Evolutionary conservation across 2,797 vertebrate species (phyloP), one percentile per base, ranked within the genome.

Genomic region (Balearica regulorum): DNA sequence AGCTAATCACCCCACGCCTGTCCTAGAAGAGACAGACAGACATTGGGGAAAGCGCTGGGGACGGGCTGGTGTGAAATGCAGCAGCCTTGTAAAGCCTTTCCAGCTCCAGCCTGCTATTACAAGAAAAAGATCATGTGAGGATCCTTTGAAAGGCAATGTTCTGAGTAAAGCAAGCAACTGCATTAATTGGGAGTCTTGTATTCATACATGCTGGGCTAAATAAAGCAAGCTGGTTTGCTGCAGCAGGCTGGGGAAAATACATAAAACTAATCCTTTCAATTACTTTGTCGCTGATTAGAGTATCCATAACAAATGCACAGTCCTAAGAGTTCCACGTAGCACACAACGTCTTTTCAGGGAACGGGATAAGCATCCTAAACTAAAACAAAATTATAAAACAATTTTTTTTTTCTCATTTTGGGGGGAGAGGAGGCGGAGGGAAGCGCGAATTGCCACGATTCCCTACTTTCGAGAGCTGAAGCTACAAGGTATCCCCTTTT

Each of bases 131-230:
- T 97, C 96, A 95, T 96, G 96, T 95, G 96, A 96, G 96, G 71
- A 95, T 92, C 92, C 86, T 95, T 95, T 95, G 88, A 96, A 95
- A 96, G 88, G 93, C 90, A 80, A 31, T 64, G 92, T 87, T 95
- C 94, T 87, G 83, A 90, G 88, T 93, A 93, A 95, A 95, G 94
- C 88, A 90, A 93, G 84, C 96, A 70, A 94, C 93, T 83, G 95
- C 96, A 92, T 94, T 94, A 96, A 97, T 96, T 95, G 97, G 97
- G 77, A 95, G 76, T 76, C 95, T 87, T 95, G 91, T 97, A 96
- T 98, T 98, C 97, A 96, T 97, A 95, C 90, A 92, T 31, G 91
- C 97, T 96, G 96, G 92, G 96, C 89, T 97, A 97, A 95, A 94
- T 88, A 97, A 97, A 97, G 97, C 96, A 90, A 91, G 94, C 96